Percentiles rank a stretch among this genome's conserved stretches.
These are phyloP conservation scores for Dendrolimus houi DNA, from an alignment of 2,888 invertebrate genomes.

Conservation along the genomic window DNA sequence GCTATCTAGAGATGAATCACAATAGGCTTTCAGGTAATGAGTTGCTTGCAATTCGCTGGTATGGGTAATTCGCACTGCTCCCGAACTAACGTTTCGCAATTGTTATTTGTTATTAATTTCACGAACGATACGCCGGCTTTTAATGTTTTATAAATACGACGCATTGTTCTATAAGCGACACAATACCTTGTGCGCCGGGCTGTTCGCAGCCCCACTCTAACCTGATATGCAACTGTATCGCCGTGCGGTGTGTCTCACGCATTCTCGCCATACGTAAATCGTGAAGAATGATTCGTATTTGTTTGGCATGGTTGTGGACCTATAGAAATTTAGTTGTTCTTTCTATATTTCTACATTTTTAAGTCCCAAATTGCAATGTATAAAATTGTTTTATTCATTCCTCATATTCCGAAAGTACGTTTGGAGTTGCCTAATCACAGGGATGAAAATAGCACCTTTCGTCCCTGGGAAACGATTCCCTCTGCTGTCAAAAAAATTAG, in stretches of 20 bases:
- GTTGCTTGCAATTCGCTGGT: constrained; percentile 46
- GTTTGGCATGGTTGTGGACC: too few relatives aligned
- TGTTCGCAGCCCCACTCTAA: constrained; percentile 55
- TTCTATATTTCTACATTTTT: too few relatives aligned
- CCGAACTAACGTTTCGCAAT: constrained; percentile 73
- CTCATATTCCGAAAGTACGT: too few relatives aligned
- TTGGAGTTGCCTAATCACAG: too few relatives aligned
- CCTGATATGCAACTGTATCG: constrained; percentile 52
- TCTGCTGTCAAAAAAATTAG: too few relatives aligned
- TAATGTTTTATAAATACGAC: constrained; percentile 75
- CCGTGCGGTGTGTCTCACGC: constrained; percentile 44
- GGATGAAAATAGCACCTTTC: too few relatives aligned
- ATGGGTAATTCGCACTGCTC: constrained; percentile 68
- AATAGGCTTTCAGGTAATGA: neutral
- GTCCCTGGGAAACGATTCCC: too few relatives aligned
- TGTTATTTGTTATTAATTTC: constrained; percentile 77
- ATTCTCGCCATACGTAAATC: constrained; percentile 35
- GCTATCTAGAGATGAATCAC: neutral
- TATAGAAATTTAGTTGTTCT: too few relatives aligned
- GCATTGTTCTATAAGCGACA: constrained; percentile 74
- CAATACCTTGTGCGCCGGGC: constrained; percentile 50
- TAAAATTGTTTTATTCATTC: too few relatives aligned
- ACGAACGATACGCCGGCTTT: constrained; percentile 73
- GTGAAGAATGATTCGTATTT: constrained; percentile 12
- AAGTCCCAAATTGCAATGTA: too few relatives aligned